Evolutionary conservation across 1,140 invertebrate genomes (phyloP), one percentile per base, ranked within the genome.

Genomic region (Aphelenchoides besseyi): DNA sequence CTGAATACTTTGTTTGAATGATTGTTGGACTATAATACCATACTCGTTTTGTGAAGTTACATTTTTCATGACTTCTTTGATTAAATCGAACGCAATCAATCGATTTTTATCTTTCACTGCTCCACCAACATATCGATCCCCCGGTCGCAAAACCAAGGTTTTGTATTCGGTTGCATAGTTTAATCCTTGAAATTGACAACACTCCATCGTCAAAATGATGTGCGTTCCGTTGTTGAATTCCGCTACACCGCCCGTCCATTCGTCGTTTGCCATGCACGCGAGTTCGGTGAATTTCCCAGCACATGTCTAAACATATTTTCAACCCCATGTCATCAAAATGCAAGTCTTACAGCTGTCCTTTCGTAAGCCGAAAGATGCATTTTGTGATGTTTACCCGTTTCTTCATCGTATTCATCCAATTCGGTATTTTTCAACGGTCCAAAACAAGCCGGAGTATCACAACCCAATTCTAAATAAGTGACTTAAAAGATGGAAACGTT

Each of bases 11-110:
- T 1, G n/a, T 33, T 2, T 26, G 33, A 48, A 0, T 23, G 41
- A 74, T 28, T 64, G 52, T 18, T 30, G 18, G 18, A 52, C 30
- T 54, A 0, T 30, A 30, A 1, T 37, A 72, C 16, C 63, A 79
- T 62, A 77, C 75, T 71, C 63, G 61, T 77, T 77, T 32, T 55
- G 23, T 53, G 54, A 30, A 16, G 64, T 66, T 16, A 79, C 72
- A 52, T 77, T 77, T 69, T 79, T 77, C n/a, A 66, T 18, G 8
- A 77, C 71, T 70, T 77, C 75, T 55, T 77, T 77, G 63, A 77
- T 62, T 23, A 77, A 48, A 64, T 77, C 75, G 37, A 79, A 77
- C 0, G 74, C 74, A 52, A 74, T 62, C 1, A 70, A 35, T 30
- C 62, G 33, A 3, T 62, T 69, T 23, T 79, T 70, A 16, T 77